A percentile compares a stretch with the other conserved stretches of the same genome.
Evolutionary conservation across 2,888 invertebrate genomes (phyloP).

Genomic region (Drosophila paramelanica): DNA sequence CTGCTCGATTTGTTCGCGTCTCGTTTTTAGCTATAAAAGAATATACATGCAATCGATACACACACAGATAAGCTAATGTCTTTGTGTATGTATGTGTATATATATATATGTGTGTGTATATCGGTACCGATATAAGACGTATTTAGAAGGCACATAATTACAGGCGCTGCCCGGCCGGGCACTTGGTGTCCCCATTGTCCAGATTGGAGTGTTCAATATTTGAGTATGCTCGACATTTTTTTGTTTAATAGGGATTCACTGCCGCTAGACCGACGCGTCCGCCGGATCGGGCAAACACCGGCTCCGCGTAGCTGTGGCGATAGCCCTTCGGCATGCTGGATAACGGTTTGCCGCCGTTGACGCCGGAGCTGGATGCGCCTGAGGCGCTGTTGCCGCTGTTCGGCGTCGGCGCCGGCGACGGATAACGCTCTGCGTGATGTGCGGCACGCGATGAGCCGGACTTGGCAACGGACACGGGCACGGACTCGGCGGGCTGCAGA

Average conservation of each 20-base stretch:
- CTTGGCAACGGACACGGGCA: constrained; percentile 23
- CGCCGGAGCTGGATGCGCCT: neutral
- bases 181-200: constrained; percentile 38
- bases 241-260: constrained; percentile 83
- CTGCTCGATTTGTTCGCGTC: constrained; percentile 47
- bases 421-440: constrained; percentile 66
- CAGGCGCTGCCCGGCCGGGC: constrained; percentile 56
- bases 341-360: constrained; percentile 74
- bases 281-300: constrained; percentile 82
- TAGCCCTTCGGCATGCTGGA: constrained; percentile 84
- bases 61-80: constrained; percentile 27
- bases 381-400: constrained; percentile 34
- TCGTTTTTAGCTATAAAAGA: constrained; percentile 28
- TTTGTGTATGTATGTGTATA: constrained; percentile 30
- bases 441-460: constrained; percentile 54
- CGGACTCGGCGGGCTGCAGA: constrained; percentile 53
- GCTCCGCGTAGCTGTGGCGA: constrained; percentile 85
- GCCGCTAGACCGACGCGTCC: constrained; percentile 85
- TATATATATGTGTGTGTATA: constrained; percentile 29
- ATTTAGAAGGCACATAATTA: constrained; percentile 76
- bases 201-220: constrained; percentile 42
- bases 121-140: constrained; percentile 52
- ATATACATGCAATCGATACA: constrained; percentile 26
- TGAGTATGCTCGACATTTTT: constrained; percentile 17
- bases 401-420: constrained; percentile 74